These are phyloP conservation scores for Ophraella communa DNA, from an alignment of 2,888 invertebrate species.

Conservation along the genomic window DNA sequence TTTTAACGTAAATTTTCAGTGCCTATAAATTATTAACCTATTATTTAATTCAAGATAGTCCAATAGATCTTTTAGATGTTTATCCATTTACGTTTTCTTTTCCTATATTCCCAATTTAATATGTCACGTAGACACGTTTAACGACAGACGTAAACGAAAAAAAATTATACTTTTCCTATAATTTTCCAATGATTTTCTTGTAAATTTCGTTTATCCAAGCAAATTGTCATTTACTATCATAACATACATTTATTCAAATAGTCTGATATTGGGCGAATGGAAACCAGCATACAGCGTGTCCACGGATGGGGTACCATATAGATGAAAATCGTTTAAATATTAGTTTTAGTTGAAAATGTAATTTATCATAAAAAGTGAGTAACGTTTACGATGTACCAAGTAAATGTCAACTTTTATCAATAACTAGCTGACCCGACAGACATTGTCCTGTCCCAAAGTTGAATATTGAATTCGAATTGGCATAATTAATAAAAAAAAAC, in stretches of 20 bases:
- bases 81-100: neutral
- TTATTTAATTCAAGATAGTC: neutral
- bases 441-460: no score
- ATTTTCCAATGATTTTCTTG: constrained; percentile 20
- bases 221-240: constrained; percentile 7
- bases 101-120: neutral
- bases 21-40: no score
- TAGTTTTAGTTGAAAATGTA: neutral
- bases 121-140: constrained; percentile 1
- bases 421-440: no score
- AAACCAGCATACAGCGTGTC: neutral
- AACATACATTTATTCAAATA: neutral
- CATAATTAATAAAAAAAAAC: no score
- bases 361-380: no score
- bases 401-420: no score
- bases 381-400: no score
- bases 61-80: neutral
- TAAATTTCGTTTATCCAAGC: constrained; percentile 7
- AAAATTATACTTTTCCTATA: constrained; percentile 19
- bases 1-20: no score
- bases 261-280: neutral
- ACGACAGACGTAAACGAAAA: neutral
- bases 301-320: no score
- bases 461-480: no score
- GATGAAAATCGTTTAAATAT: no score